Conservation (phyloP, 2,113 vertebrate genomes). For the Urocolius indicus region DNA sequence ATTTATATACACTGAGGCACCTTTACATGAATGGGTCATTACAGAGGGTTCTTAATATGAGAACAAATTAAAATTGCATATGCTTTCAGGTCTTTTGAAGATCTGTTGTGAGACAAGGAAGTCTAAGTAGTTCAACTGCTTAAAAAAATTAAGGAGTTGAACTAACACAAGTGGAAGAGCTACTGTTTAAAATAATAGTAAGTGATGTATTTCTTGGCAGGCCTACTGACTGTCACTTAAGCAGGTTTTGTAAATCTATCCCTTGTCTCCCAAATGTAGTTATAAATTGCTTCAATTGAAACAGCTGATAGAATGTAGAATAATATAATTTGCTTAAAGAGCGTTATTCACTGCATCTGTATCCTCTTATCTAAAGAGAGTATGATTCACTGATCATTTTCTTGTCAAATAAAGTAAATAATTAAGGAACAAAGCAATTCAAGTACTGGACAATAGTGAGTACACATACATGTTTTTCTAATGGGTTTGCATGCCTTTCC, state of each 20-base stretch:
- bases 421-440: not conserved
- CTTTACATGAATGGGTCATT: not conserved
- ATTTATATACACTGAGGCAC: not conserved
- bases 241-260: not conserved
- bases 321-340: not conserved
- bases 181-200: not conserved
- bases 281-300: not conserved
- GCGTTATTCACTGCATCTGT: not conserved
- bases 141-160: not conserved
- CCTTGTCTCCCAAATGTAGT: not conserved
- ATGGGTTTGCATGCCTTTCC: not conserved
- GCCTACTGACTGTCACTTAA: not conserved
- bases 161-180: not conserved
- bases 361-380: not conserved
- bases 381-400: not conserved
- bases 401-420: not conserved
- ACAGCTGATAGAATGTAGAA: not conserved
- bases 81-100: not conserved
- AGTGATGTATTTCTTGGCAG: not conserved
- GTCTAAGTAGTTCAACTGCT: not conserved
- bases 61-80: not conserved
- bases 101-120: not conserved
- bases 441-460: not conserved
- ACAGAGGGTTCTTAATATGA: not conserved
- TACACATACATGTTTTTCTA: not conserved